A percentile compares a stretch with the other conserved stretches of the same genome.
Conservation (phyloP, 1,140 invertebrate species). For the Danaus melanippus region DNA sequence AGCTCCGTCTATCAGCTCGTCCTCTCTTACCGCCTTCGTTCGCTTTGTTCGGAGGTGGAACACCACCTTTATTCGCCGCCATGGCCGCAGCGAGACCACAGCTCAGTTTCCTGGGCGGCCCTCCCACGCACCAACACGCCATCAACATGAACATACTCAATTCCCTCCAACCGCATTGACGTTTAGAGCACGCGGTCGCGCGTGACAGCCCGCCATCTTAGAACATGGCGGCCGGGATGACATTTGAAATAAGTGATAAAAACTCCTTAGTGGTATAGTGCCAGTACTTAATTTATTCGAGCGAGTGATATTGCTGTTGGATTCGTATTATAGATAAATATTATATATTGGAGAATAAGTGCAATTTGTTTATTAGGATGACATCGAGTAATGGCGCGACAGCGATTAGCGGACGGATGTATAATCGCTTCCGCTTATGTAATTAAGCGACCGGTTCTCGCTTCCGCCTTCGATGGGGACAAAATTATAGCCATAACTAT, state of each 20-base stretch:
- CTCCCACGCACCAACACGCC: constrained; percentile 60
- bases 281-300: constrained; percentile 20
- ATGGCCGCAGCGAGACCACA: constrained; percentile 65
- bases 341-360: constrained; percentile 14
- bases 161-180: constrained; percentile 66
- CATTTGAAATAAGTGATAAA: constrained; percentile 19
- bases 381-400: not conserved
- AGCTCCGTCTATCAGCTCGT: constrained; percentile 66
- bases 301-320: no score
- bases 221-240: constrained; percentile 26
- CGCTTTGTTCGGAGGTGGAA: constrained; percentile 58
- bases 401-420: no score
- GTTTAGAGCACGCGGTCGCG: constrained; percentile 44
- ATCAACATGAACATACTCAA: constrained; percentile 69
- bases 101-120: constrained; percentile 60
- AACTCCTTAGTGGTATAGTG: constrained; percentile 17
- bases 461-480: no score
- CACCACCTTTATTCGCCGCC: constrained; percentile 60
- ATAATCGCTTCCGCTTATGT: no score
- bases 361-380: constrained; percentile 23
- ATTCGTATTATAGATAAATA: no score
- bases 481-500: constrained; percentile 17
- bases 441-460: no score
- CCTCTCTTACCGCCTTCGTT: constrained; percentile 62
- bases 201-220: constrained; percentile 49